These are phyloP conservation scores for Sylvietta virens DNA, from an alignment of 2,113 vertebrate genomes.

Conservation along the genomic window DNA sequence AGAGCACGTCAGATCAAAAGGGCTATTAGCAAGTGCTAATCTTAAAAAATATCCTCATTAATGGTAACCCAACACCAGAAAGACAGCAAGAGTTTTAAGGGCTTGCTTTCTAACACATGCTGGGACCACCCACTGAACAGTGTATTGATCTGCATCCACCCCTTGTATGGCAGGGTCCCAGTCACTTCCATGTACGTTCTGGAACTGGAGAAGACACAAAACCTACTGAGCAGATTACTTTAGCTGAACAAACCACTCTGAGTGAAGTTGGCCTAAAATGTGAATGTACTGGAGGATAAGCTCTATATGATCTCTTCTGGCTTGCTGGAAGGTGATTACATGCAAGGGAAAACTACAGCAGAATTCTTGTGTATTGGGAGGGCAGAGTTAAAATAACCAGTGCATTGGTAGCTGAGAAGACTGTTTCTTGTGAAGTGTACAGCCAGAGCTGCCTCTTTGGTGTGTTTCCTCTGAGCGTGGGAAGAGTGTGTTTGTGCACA, in stretches of 20 bases:
- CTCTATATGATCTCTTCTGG: background rate
- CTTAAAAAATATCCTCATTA: background rate
- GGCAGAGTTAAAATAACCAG: background rate
- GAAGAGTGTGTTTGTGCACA: background rate
- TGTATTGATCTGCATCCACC: background rate
- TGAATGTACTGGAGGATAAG: background rate
- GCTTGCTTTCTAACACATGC: background rate
- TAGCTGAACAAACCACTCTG: background rate
- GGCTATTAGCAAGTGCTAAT: background rate
- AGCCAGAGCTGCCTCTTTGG: background rate
- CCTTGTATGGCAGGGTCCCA: background rate
- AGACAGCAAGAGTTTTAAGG: background rate
- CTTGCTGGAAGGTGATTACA: background rate
- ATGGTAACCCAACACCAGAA: background rate
- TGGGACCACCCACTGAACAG: background rate
- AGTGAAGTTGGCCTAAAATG: background rate
- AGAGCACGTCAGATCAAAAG: background rate
- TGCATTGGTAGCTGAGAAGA: background rate
- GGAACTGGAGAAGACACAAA: background rate
- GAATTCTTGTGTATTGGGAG: background rate
- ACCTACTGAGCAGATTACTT: background rate
- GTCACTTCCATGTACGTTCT: background rate
- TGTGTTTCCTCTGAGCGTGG: rapidly evolving
- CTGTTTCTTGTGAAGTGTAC: background rate
- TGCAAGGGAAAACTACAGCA: background rate